Percentiles rank a stretch among this genome's conserved stretches.
Evolutionary conservation across 2,888 invertebrate species (phyloP).

Genomic region (Melieria picta): DNA sequence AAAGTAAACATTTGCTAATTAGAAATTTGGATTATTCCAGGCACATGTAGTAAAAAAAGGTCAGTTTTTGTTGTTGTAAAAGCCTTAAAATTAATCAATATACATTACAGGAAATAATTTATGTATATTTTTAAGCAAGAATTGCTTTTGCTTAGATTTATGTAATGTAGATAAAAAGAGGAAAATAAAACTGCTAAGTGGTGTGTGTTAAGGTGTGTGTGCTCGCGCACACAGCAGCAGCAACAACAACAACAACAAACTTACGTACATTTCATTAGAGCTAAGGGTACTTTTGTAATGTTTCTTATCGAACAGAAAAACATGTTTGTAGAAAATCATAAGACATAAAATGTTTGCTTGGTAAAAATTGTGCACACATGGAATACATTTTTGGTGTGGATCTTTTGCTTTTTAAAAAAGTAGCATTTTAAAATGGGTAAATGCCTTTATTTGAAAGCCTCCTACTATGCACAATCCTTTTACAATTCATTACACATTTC

Average conservation of each 20-base stretch:
- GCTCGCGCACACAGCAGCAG: background rate
- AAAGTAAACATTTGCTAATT: constrained; percentile 61
- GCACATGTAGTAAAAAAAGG: constrained; percentile 49
- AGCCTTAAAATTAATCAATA: constrained; percentile 44
- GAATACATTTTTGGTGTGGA: constrained; percentile 3
- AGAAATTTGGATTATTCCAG: constrained; percentile 56
- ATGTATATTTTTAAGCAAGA: background rate
- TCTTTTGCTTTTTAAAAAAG: constrained; percentile 39
- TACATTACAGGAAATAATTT: constrained; percentile 29
- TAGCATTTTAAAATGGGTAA: constrained; percentile 56
- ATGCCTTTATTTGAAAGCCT: constrained; percentile 53
- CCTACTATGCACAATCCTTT: constrained; percentile 40
- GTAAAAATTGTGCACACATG: constrained; percentile 38
- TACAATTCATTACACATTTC: constrained; percentile 13
- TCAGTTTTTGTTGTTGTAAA: constrained; percentile 41
- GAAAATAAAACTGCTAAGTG: constrained; percentile 32
- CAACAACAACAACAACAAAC: constrained; percentile 14
- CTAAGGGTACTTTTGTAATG: constrained; percentile 17
- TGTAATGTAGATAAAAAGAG: constrained; percentile 16
- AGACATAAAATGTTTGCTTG: constrained; percentile 8
- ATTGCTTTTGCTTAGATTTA: constrained; percentile 15
- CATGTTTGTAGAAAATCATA: constrained; percentile 20
- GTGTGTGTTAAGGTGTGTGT: background rate
- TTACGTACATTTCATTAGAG: constrained; percentile 22
- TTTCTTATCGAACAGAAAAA: background rate